Evolutionary conservation across 2,797 vertebrate genomes (phyloP).

Genomic region (Hydrolagus colliei): DNA sequence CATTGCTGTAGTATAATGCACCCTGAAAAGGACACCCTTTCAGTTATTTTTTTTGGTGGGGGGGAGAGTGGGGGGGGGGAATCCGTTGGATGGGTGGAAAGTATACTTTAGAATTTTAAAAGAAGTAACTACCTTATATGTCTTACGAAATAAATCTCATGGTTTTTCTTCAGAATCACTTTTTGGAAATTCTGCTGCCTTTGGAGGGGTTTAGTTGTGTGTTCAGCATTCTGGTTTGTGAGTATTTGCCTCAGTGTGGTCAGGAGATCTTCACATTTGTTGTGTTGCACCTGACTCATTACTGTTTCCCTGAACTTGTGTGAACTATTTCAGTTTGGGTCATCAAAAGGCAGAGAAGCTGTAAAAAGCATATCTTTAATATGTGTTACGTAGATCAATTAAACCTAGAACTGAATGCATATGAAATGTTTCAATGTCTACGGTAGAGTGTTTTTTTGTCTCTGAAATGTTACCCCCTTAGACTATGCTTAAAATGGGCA

Average conservation of each 20-base stretch:
- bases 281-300: neutral
- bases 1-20: no score
- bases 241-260: conserved; percentile 1
- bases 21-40: no score
- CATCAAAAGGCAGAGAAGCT: neutral
- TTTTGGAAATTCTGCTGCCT: conserved; percentile 16
- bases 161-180: conserved; percentile 5
- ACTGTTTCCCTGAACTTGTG: neutral
- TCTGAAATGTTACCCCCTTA: neutral
- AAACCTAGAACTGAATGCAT: neutral
- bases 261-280: conserved; percentile 1
- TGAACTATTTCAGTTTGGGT: conserved; percentile 17
- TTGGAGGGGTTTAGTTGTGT: neutral
- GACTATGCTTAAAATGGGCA: neutral
- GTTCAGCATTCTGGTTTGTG: conserved; percentile 22
- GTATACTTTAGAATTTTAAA: no score
- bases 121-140: neutral
- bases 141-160: neutral
- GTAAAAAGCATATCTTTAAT: neutral
- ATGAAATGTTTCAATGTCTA: neutral
- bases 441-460: no score
- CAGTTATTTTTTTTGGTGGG: no score
- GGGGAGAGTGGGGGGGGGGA: no score
- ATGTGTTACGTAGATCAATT: neutral
- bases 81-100: no score